These are phyloP conservation scores for Craniophora ligustri DNA, from an alignment of 2,888 invertebrate species.

Conservation along the genomic window DNA sequence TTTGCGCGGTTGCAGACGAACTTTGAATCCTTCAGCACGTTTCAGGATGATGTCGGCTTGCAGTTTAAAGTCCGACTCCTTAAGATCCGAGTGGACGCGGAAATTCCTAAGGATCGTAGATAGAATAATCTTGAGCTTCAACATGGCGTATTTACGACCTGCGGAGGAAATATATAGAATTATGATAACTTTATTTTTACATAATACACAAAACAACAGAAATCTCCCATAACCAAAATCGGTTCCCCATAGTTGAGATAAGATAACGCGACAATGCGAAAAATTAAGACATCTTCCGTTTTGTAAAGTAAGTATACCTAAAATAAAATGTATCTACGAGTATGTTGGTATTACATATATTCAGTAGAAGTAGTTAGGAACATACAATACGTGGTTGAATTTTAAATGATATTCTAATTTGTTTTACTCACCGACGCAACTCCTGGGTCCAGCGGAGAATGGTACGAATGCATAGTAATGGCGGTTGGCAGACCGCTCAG, in stretches of 20 bases:
- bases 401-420: neutral
- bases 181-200: neutral
- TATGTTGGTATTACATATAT: too few relatives aligned
- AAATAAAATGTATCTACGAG: too few relatives aligned
- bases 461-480: constrained; percentile 95
- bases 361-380: too few relatives aligned
- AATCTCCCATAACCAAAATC: too few relatives aligned
- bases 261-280: too few relatives aligned
- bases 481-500: constrained; percentile 92
- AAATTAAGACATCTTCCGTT: too few relatives aligned
- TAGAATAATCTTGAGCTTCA: constrained; percentile 93
- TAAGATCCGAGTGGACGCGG: constrained; percentile 90
- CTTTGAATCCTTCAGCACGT: constrained; percentile 92
- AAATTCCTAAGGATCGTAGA: constrained; percentile 93
- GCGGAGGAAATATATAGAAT: constrained; percentile 58
- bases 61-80: constrained; percentile 91
- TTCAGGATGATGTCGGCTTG: constrained; percentile 94
- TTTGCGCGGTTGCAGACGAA: constrained; percentile 91
- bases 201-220: too few relatives aligned
- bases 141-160: constrained; percentile 94
- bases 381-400: neutral
- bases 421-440: constrained; percentile 91
- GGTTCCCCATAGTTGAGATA: too few relatives aligned
- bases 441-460: constrained; percentile 94
- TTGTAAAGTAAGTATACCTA: too few relatives aligned